A percentile compares a stretch with the other conserved stretches of the same genome.
phyloP scores from a whole-genome alignment of 1,140 invertebrate species.

The Teleopsis dalmanni region DNA sequence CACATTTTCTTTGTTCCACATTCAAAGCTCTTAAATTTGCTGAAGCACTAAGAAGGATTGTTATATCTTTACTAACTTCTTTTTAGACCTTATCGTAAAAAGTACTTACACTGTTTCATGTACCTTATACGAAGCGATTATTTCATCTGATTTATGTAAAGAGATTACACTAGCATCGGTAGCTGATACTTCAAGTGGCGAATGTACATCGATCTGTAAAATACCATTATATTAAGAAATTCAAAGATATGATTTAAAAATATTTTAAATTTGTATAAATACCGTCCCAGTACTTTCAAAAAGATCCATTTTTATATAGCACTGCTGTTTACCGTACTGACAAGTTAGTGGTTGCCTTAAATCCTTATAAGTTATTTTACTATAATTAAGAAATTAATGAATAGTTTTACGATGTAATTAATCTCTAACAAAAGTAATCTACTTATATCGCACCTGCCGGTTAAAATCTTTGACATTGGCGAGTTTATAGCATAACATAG shows the following conservation, averaged over 20 bases:
- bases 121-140: constrained; percentile 37
- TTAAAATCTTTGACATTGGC: constrained; percentile 29
- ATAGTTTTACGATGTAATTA: no score
- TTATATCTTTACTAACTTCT: background rate
- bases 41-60: constrained; percentile 20
- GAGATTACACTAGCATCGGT: constrained; percentile 30
- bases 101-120: constrained; percentile 38
- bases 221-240: background rate
- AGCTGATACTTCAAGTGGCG: constrained; percentile 36
- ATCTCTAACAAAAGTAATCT: no score
- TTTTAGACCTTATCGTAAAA: background rate
- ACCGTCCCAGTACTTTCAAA: constrained; percentile 36
- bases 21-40: constrained; percentile 26
- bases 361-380: constrained; percentile 20
- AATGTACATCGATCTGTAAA: constrained; percentile 35
- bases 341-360: constrained; percentile 28
- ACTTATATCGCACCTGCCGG: constrained; percentile 22
- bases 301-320: constrained; percentile 39
- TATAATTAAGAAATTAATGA: no score
- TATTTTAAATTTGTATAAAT: constrained; percentile 1
- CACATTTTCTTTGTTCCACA: constrained; percentile 38
- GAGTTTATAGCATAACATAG: constrained; percentile 60
- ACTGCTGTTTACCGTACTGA: constrained; percentile 38
- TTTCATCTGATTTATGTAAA: constrained; percentile 37
- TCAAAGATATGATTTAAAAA: background rate